Percentiles rank a stretch among this genome's conserved stretches.
Evolutionary conservation across 2,113 vertebrate genomes (phyloP).

Genomic region (Rissa tridactyla): DNA sequence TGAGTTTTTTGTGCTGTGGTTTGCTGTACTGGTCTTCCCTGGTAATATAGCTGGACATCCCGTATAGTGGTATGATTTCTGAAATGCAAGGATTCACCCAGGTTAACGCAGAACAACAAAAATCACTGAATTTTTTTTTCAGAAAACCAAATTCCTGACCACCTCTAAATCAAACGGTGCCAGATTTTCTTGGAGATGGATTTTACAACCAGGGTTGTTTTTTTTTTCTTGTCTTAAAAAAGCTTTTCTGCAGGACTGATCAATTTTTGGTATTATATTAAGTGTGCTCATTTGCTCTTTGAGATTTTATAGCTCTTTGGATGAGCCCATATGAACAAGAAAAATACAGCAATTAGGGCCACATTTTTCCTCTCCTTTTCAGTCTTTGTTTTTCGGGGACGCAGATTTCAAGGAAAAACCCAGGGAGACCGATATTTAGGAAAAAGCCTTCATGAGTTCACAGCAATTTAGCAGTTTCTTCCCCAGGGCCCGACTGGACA

Average conservation of each 20-base stretch:
- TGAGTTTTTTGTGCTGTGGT: conserved; percentile 94
- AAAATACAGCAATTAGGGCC: neutral
- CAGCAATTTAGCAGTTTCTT: neutral
- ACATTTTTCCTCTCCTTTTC: neutral
- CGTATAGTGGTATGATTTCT: conserved; percentile 96
- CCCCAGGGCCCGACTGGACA: neutral
- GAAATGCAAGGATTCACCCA: neutral
- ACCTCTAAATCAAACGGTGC: neutral
- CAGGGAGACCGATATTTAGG: neutral
- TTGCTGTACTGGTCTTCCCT: conserved; percentile 94
- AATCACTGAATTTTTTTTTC: neutral
- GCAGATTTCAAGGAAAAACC: neutral
- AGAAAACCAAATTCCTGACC: neutral
- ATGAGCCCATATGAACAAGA: neutral
- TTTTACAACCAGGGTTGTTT: neutral
- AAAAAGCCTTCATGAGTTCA: neutral
- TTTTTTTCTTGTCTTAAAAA: too few relatives aligned
- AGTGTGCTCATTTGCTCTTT: neutral
- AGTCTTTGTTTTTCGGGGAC: neutral
- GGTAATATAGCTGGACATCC: conserved; percentile 93
- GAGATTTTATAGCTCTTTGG: neutral
- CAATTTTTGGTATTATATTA: neutral
- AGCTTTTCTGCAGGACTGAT: neutral
- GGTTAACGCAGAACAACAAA: neutral
- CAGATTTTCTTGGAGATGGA: neutral